A percentile compares a stretch with the other conserved stretches of the same genome.
Evolutionary conservation across 2,797 vertebrate genomes (phyloP).

Genomic region (Hydrolagus colliei): DNA sequence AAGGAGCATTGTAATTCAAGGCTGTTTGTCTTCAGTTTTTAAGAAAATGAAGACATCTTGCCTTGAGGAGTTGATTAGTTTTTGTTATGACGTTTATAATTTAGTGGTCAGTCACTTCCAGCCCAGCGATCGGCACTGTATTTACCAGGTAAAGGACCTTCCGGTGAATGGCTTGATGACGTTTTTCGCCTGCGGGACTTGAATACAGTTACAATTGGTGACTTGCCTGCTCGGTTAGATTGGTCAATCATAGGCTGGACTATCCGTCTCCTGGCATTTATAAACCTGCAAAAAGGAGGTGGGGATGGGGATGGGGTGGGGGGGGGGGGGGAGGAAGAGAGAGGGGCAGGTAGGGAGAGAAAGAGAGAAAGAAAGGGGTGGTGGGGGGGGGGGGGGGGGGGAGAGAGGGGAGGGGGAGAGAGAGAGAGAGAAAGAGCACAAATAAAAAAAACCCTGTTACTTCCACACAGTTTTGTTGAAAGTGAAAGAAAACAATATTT

Average conservation of each 20-base stretch:
- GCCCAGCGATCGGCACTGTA: slow-evolving; percentile 58
- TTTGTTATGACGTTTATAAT: slow-evolving; percentile 58
- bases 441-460: slow-evolving; percentile 24
- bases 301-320: no score
- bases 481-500: slow-evolving; percentile 35
- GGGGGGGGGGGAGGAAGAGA: no score
- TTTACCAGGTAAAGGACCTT: slow-evolving; percentile 74
- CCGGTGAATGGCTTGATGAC: slow-evolving; percentile 72
- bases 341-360: no score
- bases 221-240: slow-evolving; percentile 99
- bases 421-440: neutral
- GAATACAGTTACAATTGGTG: slow-evolving; percentile 71
- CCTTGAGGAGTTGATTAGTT: slow-evolving; percentile 53
- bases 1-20: slow-evolving; percentile 35
- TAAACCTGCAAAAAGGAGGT: slow-evolving; percentile 78
- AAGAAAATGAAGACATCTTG: slow-evolving; percentile 26
- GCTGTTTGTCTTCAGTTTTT: slow-evolving; percentile 39
- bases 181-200: slow-evolving; percentile 63
- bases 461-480: slow-evolving; percentile 28
- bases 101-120: slow-evolving; percentile 60
- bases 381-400: no score
- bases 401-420: no score
- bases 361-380: no score
- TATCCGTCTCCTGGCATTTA: slow-evolving; percentile 99
- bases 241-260: slow-evolving; percentile 99